phyloP scores from a whole-genome alignment of 2,113 vertebrate genomes.

The Lamprotornis superbus region DNA sequence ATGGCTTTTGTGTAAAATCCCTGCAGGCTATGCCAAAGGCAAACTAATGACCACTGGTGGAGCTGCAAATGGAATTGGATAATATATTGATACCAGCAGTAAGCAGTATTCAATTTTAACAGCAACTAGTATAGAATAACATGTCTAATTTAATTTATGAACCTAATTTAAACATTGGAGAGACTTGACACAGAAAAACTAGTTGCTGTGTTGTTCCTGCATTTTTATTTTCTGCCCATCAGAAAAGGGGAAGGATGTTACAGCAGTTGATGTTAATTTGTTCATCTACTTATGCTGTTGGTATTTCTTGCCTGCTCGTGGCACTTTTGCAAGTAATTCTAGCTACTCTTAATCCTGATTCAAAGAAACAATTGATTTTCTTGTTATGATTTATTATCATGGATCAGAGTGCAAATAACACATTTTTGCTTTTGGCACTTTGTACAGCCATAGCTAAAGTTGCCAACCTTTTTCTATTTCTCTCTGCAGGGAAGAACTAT shows the following conservation, averaged over 20 bases:
- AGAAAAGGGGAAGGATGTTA: not conserved
- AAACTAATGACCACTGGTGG: constrained; percentile 12
- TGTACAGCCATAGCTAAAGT: not conserved
- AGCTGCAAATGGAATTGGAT: constrained; percentile 1
- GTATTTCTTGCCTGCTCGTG: not conserved
- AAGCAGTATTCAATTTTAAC: constrained; percentile 39
- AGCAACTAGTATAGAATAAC: not conserved
- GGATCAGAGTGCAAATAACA: not conserved
- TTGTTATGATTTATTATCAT: constrained; percentile 47
- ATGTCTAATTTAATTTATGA: constrained; percentile 45
- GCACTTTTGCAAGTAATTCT: not conserved
- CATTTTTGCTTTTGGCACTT: not conserved
- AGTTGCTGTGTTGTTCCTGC: not conserved
- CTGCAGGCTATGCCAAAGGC: not conserved
- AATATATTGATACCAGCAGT: not conserved
- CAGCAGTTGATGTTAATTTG: not conserved
- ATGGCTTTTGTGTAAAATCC: not conserved
- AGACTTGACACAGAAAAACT: not conserved
- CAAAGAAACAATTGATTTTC: constrained; percentile 31
- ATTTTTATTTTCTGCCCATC: not conserved
- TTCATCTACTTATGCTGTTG: not conserved
- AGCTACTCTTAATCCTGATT: not conserved
- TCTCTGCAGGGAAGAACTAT: not conserved
- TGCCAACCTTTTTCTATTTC: not conserved
- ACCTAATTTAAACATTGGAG: not conserved